Evolutionary conservation across 2,888 invertebrate genomes (phyloP), one percentile per base, ranked within the genome.

Genomic region (Ophioninae sp.): DNA sequence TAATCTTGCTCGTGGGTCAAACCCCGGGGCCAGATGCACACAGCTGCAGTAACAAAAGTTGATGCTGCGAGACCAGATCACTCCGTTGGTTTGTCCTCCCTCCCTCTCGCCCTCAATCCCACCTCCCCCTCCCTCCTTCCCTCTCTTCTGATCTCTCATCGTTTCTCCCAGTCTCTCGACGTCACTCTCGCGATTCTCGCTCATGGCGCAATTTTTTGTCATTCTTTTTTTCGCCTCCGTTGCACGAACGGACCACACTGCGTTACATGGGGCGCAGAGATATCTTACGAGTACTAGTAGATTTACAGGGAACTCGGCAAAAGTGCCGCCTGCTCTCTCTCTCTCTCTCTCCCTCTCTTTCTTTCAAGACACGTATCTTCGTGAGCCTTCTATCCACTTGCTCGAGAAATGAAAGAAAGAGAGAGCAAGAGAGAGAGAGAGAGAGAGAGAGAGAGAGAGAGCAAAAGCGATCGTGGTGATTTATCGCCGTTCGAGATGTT

Each of bases 241-340:
- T 79, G 74, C 61, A 67, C 76, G 59, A 70, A 70, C 44, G 72
- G 70, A 77, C 81, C 83, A 75, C 78, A 72, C 76, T 73, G 75
- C 61, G 21, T 76, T 77, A 64, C 61, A 72, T 20, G 65, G 57
- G 41, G 67, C 65, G 50, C 50, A 41, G 65, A 62, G 78, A 65
- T 74, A 76, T 76, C 79, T 78, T 85, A 86, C 87, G 87, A 88
- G 86, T 86, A 89, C 89, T 89, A 88, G 89, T 89, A 88, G 89
- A 89, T 89, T 89, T 89, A 88, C 88, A 89, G 85, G 86, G 89
- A 90, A 90, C 84, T 85, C 78, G 65, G 81, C 83, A 84, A 85
- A 82, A 85, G 84, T 82, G 82, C 82, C 81, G 84, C 82, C 73
- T 82, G 76, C 85, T 82, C 86, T 50, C 50, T 17, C 50, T 50